Evolutionary conservation across 2,113 vertebrate species (phyloP), one percentile per base, ranked within the genome.

Genomic region (Arothron firmamentum): DNA sequence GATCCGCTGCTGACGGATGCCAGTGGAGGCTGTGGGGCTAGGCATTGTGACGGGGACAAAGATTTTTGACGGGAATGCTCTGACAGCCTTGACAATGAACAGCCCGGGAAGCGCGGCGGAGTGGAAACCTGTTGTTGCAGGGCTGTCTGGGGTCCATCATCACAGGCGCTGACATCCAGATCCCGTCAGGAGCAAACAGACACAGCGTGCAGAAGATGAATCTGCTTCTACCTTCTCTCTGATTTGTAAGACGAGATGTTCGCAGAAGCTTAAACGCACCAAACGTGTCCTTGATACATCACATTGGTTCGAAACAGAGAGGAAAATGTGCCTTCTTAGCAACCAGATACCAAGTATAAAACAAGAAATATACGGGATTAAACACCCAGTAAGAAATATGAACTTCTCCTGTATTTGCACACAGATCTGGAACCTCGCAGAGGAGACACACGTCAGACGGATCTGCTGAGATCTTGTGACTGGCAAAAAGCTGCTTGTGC

Each of bases 31-130:
- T 28, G 25, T 28, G 17, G 43, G 52, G 67, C 66, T 66, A 58
- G 53, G 68, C 50, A 23, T 53, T 80, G 67, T 73, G 67, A 79
- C 20, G 57, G 64, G 21, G 31, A 78, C 75, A 73, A 73, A 77
- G 75, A 64, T 69, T 78, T 83, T 77, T 80, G 82, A 80, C 77
- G 74, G 69, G 56, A 52, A 71, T 8, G 52, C 67, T 75, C 75
- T 70, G 74, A 85, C 81, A 65, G 60, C 50, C 70, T 72, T 63
- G 79, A 83, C 82, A 72, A 75, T 56, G 56, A 88, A 78, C 62
- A 82, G 72, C 48, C 64, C 78, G 58, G 51, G 64, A 65, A 42
- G 45, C 65, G 72, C 67, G 21, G 25, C 14, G 11, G 42, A 55
- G 74, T 64, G 72, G 65, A 80, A 83, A 81, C 60, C 34, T 79